A percentile compares a stretch with the other conserved stretches of the same genome.
Conservation (phyloP, 2,888 invertebrate species). For the Andricus curvator region DNA sequence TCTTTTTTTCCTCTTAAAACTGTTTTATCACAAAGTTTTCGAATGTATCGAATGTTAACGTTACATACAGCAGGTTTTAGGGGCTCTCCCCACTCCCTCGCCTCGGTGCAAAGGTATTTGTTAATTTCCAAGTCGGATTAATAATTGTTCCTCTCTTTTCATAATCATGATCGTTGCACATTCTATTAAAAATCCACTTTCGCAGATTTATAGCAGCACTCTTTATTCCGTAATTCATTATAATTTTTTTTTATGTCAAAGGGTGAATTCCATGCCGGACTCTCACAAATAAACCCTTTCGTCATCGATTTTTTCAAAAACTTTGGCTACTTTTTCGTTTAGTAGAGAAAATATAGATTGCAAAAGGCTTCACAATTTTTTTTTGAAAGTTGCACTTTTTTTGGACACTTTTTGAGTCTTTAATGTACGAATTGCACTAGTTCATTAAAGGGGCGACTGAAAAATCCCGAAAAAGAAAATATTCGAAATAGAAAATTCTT, state of each 20-base stretch:
- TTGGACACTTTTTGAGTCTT: too few species aligned
- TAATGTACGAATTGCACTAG: too few species aligned
- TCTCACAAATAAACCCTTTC: too few species aligned
- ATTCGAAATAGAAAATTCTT: too few species aligned
- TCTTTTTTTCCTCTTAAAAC: slow-evolving; percentile 49
- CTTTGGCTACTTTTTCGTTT: too few species aligned
- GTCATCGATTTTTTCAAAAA: too few species aligned
- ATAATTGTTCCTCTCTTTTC: slow-evolving; percentile 42
- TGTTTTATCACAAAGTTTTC: slow-evolving; percentile 63
- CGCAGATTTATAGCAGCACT: neutral
- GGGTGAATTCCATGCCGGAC: too few species aligned
- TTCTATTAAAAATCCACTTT: neutral
- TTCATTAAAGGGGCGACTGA: too few species aligned
- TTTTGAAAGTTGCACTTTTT: too few species aligned
- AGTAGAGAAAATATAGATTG: too few species aligned
- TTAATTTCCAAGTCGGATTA: slow-evolving; percentile 31
- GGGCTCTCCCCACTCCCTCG: slow-evolving; percentile 9
- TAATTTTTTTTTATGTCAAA: slow-evolving; percentile 14
- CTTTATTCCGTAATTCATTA: neutral
- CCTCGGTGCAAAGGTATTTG: slow-evolving; percentile 20
- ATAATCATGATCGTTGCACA: slow-evolving; percentile 48
- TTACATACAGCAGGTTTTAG: slow-evolving; percentile 34
- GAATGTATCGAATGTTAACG: slow-evolving; percentile 41
- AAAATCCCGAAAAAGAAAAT: too few species aligned
- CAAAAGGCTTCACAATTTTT: too few species aligned